These are phyloP conservation scores for Tyria jacobaeae DNA, from an alignment of 2,888 invertebrate genomes.

Conservation along the genomic window DNA sequence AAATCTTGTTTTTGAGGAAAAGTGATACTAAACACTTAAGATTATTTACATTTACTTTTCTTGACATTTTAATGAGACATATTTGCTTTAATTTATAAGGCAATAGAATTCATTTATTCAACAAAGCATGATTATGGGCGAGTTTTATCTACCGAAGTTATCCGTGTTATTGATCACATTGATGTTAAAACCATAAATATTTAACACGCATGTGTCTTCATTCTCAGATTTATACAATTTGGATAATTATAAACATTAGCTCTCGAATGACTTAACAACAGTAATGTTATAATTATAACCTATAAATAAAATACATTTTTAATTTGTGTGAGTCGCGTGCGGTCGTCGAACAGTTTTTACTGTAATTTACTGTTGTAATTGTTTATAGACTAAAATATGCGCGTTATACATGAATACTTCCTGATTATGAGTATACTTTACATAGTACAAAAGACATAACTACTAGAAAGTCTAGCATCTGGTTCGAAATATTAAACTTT, in stretches of 20 bases:
- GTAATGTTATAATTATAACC: not conserved
- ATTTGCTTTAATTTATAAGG: too few species aligned
- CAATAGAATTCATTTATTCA: not conserved
- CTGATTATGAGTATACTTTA: not conserved
- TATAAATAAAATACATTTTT: too few species aligned
- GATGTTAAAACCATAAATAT: not conserved
- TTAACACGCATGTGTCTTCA: not conserved
- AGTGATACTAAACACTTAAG: not conserved
- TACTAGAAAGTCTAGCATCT: not conserved
- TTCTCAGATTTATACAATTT: not conserved
- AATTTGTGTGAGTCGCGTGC: too few species aligned
- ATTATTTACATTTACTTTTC: not conserved
- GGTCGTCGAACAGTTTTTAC: not conserved
- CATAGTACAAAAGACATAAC: conserved; percentile 1
- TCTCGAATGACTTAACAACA: not conserved
- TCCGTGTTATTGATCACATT: not conserved
- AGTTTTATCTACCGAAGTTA: not conserved
- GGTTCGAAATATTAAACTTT: conserved; percentile 43
- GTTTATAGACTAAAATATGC: not conserved
- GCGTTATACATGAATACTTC: not conserved
- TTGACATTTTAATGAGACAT: too few species aligned
- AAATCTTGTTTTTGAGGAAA: too few species aligned
- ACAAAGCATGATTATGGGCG: not conserved
- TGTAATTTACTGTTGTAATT: too few species aligned
- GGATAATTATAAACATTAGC: not conserved